These are phyloP conservation scores for Apaloderma vittatum DNA, from an alignment of 2,113 vertebrate genomes.

Conservation along the genomic window DNA sequence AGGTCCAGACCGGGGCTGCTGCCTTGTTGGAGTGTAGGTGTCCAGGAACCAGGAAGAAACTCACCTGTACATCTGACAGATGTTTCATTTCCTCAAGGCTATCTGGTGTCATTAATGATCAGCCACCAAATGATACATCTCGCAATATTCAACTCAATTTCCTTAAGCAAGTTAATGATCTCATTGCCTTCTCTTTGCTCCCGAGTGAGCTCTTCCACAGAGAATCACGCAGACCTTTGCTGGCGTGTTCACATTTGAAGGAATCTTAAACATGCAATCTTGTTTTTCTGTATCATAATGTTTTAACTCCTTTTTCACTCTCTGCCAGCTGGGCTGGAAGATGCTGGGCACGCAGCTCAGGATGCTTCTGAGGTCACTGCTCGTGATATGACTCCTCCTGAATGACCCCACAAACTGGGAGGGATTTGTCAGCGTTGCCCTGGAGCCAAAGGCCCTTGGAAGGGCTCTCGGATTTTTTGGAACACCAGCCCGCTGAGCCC, in stretches of 20 bases:
- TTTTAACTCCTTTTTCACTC: neutral
- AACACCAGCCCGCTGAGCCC: constrained; percentile 3
- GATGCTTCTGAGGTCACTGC: neutral
- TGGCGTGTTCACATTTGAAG: neutral
- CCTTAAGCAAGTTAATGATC: neutral
- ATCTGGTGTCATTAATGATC: neutral
- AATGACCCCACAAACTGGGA: neutral
- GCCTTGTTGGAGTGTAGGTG: neutral
- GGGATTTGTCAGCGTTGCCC: neutral
- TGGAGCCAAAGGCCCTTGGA: neutral
- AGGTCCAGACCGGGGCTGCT: neutral
- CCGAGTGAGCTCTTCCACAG: neutral
- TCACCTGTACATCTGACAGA: neutral
- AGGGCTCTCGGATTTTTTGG: constrained; percentile 13
- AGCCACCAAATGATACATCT: neutral
- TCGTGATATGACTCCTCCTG: neutral
- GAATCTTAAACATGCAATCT: neutral
- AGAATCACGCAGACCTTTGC: neutral
- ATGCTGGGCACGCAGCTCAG: neutral
- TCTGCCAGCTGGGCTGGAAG: neutral
- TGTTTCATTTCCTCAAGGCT: neutral
- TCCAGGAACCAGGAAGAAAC: neutral
- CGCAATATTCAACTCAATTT: neutral
- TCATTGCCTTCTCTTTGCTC: neutral
- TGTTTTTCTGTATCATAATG: neutral